Conservation (phyloP, 2,888 invertebrate genomes). For the Suillia variegata region DNA sequence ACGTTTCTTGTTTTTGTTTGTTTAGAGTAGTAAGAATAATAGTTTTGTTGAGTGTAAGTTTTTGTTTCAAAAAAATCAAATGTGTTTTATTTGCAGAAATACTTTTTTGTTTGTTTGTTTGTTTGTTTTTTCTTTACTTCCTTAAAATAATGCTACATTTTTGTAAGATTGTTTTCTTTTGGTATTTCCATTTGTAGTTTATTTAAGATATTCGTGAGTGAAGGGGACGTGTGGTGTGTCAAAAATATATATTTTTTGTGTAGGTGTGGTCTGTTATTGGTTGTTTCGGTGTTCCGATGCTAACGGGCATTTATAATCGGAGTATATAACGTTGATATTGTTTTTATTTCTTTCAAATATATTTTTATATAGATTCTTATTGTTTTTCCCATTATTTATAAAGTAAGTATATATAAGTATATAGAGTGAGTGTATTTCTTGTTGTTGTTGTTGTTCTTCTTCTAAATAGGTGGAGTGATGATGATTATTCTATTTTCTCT, state of each 20-base stretch:
- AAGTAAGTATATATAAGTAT: constrained; percentile 19
- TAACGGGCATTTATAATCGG: not conserved
- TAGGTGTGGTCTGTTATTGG: not conserved
- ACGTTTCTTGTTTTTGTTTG: too few species aligned
- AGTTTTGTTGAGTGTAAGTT: constrained; percentile 24
- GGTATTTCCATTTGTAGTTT: not conserved
- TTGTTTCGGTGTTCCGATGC: not conserved
- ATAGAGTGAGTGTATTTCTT: constrained; percentile 16
- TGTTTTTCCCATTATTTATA: constrained; percentile 6
- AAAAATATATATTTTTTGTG: too few species aligned
- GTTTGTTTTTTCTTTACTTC: not conserved
- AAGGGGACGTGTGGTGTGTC: too few species aligned
- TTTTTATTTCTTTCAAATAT: not conserved
- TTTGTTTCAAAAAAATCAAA: too few species aligned
- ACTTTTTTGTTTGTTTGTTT: not conserved
- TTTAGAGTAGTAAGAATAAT: too few species aligned
- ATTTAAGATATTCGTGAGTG: too few species aligned
- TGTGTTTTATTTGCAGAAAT: too few species aligned
- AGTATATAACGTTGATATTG: not conserved
- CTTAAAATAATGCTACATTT: not conserved
- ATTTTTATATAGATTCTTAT: not conserved
- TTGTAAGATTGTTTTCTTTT: not conserved
- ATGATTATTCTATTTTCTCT: not conserved
- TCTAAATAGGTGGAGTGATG: constrained; percentile 2
- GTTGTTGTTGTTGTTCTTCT: constrained; percentile 5